Evolutionary conservation across 1,140 invertebrate species (phyloP).

Genomic region (Ips nitidus): DNA sequence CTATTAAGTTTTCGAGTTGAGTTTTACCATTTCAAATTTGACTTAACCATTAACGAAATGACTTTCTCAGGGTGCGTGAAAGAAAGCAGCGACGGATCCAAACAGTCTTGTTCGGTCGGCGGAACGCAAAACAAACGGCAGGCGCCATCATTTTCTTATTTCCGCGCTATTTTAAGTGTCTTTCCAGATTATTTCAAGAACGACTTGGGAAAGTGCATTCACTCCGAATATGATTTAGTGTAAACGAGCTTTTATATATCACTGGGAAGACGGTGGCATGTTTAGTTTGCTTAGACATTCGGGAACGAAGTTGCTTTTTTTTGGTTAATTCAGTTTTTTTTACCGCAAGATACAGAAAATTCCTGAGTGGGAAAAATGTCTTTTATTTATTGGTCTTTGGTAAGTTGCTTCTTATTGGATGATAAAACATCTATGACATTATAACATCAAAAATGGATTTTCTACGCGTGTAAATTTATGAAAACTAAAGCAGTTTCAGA

Average conservation of each 20-base stretch:
- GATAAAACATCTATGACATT: neutral
- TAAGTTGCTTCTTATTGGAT: slow-evolving; percentile 24
- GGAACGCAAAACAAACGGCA: neutral
- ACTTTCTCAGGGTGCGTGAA: neutral
- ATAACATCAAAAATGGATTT: slow-evolving; percentile 5
- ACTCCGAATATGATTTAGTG: slow-evolving; percentile 15
- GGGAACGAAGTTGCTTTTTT: no score
- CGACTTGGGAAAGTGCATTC: slow-evolving; percentile 18
- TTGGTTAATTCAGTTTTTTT: no score
- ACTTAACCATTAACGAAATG: no score
- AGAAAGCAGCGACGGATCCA: neutral
- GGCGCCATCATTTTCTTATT: neutral
- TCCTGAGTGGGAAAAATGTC: slow-evolving; percentile 37
- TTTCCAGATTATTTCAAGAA: slow-evolving; percentile 31
- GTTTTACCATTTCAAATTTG: no score
- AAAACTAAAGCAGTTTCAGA: no score
- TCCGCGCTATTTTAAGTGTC: slow-evolving; percentile 29
- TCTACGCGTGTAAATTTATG: no score
- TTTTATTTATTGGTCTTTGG: slow-evolving; percentile 50
- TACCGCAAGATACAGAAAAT: no score
- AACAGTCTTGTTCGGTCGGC: neutral
- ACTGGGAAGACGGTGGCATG: neutral
- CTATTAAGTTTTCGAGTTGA: no score
- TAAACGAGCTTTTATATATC: neutral
- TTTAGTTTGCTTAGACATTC: neutral